Conservation (phyloP, 1,140 invertebrate genomes). For the Stegodyphus dumicola region DNA sequence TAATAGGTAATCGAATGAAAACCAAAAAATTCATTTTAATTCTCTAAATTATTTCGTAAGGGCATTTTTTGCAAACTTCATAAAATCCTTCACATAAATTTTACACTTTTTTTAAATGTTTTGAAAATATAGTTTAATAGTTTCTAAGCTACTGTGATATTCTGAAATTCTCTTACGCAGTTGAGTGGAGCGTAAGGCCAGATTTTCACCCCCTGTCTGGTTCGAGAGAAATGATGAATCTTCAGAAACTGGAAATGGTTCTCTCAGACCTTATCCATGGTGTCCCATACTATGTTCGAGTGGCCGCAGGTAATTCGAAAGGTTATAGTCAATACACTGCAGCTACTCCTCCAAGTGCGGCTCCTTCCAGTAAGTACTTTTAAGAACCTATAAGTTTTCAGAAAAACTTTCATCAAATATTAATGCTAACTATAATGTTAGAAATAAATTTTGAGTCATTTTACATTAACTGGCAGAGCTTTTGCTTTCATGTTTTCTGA, state of each 20-base stretch:
- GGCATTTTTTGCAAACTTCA: too few species aligned
- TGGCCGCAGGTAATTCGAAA: constrained; percentile 83
- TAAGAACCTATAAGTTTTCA: too few species aligned
- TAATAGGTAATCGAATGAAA: too few species aligned
- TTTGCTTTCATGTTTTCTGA: too few species aligned
- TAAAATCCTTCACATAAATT: too few species aligned
- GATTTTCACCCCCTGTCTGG: constrained; percentile 83
- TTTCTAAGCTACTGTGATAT: neutral
- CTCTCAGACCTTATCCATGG: constrained; percentile 79
- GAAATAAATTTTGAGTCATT: neutral
- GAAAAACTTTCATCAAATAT: neutral
- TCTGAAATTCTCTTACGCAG: constrained; percentile 64
- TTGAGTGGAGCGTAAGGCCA: constrained; percentile 80
- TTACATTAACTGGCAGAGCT: neutral
- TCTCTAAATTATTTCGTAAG: too few species aligned
- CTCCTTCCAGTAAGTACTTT: constrained; percentile 86
- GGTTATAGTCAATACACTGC: constrained; percentile 73
- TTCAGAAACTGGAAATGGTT: constrained; percentile 71
- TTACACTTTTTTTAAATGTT: too few species aligned
- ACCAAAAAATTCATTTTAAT: too few species aligned
- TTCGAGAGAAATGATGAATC: constrained; percentile 77
- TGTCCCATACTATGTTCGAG: constrained; percentile 86
- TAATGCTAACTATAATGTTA: neutral
- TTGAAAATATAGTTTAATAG: too few species aligned
- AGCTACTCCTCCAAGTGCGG: constrained; percentile 72